Conservation (phyloP, 2,888 invertebrate genomes). For the Pomacea canaliculata region DNA sequence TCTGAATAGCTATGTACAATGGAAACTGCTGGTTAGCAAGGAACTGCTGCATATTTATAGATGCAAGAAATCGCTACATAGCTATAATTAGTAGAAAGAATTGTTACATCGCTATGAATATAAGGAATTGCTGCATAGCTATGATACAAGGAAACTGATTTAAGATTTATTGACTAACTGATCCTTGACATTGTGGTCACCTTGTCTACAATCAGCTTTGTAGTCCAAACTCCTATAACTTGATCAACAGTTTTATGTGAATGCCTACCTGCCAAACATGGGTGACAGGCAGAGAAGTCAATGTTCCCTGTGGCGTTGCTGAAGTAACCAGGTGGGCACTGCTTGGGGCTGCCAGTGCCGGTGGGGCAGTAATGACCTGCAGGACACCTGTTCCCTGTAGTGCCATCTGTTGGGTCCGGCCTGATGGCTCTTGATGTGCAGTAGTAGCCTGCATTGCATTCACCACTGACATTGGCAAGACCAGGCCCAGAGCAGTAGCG, state of each 20-base stretch:
- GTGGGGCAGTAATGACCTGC: conserved; percentile 61
- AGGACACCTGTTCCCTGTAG: conserved; percentile 63
- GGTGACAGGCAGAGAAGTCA: conserved; percentile 51
- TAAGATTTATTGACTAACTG: too few relatives aligned
- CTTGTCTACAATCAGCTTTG: too few relatives aligned
- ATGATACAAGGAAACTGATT: too few relatives aligned
- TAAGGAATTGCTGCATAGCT: too few relatives aligned
- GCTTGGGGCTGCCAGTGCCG: conserved; percentile 51
- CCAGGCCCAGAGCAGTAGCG: conserved; percentile 57
- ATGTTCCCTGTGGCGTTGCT: conserved; percentile 59
- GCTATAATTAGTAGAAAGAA: too few relatives aligned
- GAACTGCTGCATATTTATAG: too few relatives aligned
- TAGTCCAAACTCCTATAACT: background rate
- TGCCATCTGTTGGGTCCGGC: conserved; percentile 56
- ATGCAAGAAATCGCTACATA: too few relatives aligned
- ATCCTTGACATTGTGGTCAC: too few relatives aligned
- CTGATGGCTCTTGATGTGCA: conserved; percentile 54
- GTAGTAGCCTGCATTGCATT: conserved; percentile 62
- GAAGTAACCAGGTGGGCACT: conserved; percentile 62
- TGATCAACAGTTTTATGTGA: background rate
- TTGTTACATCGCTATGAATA: too few relatives aligned
- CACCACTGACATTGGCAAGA: conserved; percentile 54
- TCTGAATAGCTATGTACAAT: too few relatives aligned
- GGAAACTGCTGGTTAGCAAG: too few relatives aligned
- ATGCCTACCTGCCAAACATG: conserved; percentile 58